Evolutionary conservation across 2,888 invertebrate genomes (phyloP).

Genomic region (Orchesella flavescens): DNA sequence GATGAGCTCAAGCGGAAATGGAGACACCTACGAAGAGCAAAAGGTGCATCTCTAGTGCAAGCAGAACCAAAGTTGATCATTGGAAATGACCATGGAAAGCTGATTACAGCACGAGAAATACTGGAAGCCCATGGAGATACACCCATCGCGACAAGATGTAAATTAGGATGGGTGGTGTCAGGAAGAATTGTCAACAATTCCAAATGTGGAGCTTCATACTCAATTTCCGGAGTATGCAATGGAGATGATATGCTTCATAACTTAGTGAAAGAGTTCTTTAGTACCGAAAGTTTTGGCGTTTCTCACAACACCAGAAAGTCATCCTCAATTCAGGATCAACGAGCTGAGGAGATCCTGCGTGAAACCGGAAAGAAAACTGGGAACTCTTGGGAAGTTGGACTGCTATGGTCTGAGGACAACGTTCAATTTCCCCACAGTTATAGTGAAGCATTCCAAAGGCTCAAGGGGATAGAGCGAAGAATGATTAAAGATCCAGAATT

Average conservation of each 20-base stretch:
- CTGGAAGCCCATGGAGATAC: neutral
- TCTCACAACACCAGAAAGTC: too few species aligned
- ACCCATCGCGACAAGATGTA: neutral
- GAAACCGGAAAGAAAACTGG: constrained; percentile 21
- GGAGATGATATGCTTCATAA: constrained; percentile 9
- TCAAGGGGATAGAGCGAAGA: neutral
- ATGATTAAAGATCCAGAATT: constrained; percentile 52
- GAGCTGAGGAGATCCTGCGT: constrained; percentile 6
- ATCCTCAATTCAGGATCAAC: constrained; percentile 9
- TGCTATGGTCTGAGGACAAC: constrained; percentile 55
- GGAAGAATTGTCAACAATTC: neutral
- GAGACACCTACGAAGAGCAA: neutral
- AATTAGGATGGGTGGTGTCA: constrained; percentile 7
- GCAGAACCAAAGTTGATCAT: constrained; percentile 8
- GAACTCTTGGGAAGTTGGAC: constrained; percentile 55
- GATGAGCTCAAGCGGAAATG: constrained; percentile 5
- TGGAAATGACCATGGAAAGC: constrained; percentile 9
- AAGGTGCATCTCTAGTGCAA: neutral
- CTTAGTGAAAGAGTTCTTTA: neutral
- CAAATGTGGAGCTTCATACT: neutral
- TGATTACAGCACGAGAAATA: neutral
- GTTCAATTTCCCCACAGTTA: constrained; percentile 39
- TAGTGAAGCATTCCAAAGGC: constrained; percentile 37
- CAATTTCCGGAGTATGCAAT: neutral
- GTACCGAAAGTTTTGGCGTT: constrained; percentile 21